Percentiles rank a stretch among this genome's conserved stretches.
These are phyloP conservation scores for Alcis repandata DNA, from an alignment of 2,888 invertebrate genomes.

Conservation along the genomic window DNA sequence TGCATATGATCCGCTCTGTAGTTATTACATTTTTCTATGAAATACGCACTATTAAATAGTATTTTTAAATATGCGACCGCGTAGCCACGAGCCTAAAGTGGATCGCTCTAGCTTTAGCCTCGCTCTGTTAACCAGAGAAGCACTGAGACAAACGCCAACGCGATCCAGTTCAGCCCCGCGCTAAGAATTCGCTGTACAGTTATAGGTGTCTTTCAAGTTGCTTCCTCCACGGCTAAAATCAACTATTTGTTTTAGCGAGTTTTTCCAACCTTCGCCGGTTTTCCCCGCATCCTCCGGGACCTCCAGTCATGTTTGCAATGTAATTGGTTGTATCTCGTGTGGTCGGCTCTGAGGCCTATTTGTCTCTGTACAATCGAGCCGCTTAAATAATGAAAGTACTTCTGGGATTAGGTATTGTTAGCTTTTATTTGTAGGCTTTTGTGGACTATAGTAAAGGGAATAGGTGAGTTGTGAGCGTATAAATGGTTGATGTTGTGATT, in stretches of 20 bases:
- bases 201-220: neutral
- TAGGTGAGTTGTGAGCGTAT: neutral
- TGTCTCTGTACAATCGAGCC: slow-evolving; percentile 8
- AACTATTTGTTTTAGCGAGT: slow-evolving; percentile 42
- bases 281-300: slow-evolving; percentile 15
- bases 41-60: too few species aligned
- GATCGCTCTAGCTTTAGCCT: too few species aligned
- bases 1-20: too few species aligned
- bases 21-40: too few species aligned
- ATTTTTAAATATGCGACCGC: too few species aligned
- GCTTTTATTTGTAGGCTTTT: slow-evolving; percentile 1
- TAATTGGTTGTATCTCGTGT: slow-evolving; percentile 17
- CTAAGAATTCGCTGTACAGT: too few species aligned
- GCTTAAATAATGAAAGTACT: slow-evolving; percentile 1
- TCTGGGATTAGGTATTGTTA: slow-evolving; percentile 13
- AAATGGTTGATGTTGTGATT: neutral
- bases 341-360: slow-evolving; percentile 11
- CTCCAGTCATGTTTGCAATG: slow-evolving; percentile 11
- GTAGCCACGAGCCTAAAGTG: too few species aligned
- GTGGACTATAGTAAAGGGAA: slow-evolving; percentile 9
- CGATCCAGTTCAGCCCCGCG: too few species aligned
- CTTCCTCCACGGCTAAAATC: slow-evolving; percentile 28
- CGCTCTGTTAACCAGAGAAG: too few species aligned
- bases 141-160: too few species aligned
- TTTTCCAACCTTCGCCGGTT: slow-evolving; percentile 18